These are phyloP conservation scores for Hippasteria phrygiana DNA, from an alignment of 53 echinoderm and acorn worm species.

Conservation along the genomic window DNA sequence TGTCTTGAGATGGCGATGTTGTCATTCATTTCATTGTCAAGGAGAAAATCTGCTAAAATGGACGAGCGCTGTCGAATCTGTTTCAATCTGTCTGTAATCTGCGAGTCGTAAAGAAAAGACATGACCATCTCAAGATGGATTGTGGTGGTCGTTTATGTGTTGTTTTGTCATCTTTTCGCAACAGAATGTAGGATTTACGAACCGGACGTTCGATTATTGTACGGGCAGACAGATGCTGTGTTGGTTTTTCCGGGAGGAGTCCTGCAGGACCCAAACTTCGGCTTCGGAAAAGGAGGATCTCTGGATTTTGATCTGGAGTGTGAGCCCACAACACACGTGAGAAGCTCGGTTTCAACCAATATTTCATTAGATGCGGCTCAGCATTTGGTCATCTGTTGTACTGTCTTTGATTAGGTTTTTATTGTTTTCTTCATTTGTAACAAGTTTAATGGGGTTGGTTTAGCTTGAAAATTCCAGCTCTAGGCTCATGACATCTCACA, in stretches of 20 bases:
- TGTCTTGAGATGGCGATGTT: background rate
- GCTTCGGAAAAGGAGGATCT: conserved; percentile 46
- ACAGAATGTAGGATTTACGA: conserved; percentile 44
- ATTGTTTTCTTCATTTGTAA: no score
- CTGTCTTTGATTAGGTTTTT: background rate
- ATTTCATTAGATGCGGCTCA: background rate
- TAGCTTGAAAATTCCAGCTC: no score
- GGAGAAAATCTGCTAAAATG: background rate
- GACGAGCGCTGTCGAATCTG: background rate
- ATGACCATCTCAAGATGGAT: background rate
- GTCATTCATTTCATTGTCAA: no score
- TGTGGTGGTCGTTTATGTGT: background rate
- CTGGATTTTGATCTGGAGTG: conserved; percentile 57
- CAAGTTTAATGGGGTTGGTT: no score
- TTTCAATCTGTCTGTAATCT: background rate
- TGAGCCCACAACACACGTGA: conserved; percentile 53
- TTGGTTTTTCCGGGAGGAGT: conserved; percentile 8
- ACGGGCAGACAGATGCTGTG: conserved; percentile 36
- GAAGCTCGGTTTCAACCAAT: background rate
- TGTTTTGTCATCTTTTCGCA: background rate
- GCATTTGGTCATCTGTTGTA: background rate
- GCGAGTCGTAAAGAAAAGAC: background rate
- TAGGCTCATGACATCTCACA: no score
- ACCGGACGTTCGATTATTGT: conserved; percentile 5
- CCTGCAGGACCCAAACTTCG: conserved; percentile 46